Evolutionary conservation across 2,888 invertebrate species (phyloP).

Genomic region (Osedax frankpressi): DNA sequence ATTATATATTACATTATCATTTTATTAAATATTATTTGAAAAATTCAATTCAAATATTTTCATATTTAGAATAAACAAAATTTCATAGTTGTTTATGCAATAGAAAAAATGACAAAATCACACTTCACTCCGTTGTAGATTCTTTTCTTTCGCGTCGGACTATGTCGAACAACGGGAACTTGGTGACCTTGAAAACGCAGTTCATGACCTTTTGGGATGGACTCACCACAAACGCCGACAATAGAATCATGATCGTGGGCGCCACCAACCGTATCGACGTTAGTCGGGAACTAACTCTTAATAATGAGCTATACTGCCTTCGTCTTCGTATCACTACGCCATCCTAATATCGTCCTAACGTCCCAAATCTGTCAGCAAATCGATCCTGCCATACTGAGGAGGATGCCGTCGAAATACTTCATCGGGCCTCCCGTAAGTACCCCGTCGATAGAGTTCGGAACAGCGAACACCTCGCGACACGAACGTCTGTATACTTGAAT

Average conservation of each 20-base stretch:
- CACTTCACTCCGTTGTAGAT: no score
- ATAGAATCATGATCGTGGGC: constrained; percentile 68
- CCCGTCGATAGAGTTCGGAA: not conserved
- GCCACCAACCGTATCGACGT: constrained; percentile 68
- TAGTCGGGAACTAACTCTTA: no score
- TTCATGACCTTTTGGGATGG: constrained; percentile 99
- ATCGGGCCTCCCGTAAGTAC: constrained; percentile 35
- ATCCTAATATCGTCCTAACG: no score
- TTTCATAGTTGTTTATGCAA: no score
- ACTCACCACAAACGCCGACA: constrained; percentile 65
- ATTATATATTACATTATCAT: no score
- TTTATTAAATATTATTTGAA: no score
- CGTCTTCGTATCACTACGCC: no score
- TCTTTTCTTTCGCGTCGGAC: constrained; percentile 85
- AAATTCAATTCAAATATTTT: no score
- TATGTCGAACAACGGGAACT: constrained; percentile 87
- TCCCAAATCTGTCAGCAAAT: constrained; percentile 77
- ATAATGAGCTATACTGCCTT: no score
- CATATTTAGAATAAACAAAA: no score
- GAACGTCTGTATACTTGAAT: no score
- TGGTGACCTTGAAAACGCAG: constrained; percentile 99
- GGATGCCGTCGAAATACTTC: constrained; percentile 67
- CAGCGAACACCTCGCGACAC: not conserved
- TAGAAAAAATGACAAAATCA: no score
- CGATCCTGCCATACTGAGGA: constrained; percentile 78